Evolutionary conservation across 2,888 invertebrate genomes (phyloP).

Genomic region (Cryptocephalus primarius): DNA sequence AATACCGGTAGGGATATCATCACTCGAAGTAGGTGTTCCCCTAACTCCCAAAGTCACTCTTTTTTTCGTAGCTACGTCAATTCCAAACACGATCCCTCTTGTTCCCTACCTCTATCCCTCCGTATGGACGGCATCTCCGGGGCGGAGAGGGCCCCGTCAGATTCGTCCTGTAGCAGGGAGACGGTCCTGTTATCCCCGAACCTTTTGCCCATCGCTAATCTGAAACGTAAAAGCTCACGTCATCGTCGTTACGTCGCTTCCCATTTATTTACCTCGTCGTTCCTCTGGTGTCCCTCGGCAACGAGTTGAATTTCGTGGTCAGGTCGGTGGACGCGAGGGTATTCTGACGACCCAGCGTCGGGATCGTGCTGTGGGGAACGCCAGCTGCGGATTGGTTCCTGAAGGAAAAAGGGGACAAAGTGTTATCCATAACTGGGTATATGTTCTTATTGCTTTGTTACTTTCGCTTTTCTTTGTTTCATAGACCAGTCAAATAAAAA

Average conservation of each 20-base stretch:
- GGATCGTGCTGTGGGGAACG: constrained; percentile 37
- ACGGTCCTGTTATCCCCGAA: constrained; percentile 44
- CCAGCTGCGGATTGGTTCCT: constrained; percentile 33
- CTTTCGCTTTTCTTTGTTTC: too few species aligned
- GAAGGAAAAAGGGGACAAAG: constrained; percentile 1
- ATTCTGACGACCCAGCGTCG: constrained; percentile 36
- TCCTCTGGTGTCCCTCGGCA: constrained; percentile 57
- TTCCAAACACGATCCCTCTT: too few species aligned
- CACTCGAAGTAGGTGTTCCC: too few species aligned
- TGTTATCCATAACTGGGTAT: too few species aligned
- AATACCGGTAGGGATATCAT: too few species aligned
- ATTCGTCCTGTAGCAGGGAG: constrained; percentile 57
- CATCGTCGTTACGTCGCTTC: background rate
- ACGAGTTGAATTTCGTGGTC: constrained; percentile 59
- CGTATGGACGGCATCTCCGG: constrained; percentile 69
- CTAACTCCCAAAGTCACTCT: too few species aligned
- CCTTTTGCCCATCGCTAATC: constrained; percentile 39
- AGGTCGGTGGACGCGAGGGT: constrained; percentile 45
- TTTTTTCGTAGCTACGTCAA: too few species aligned
- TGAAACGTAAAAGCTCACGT: constrained; percentile 10
- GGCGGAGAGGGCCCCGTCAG: constrained; percentile 69
- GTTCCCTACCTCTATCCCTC: constrained; percentile 46
- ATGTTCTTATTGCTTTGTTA: too few species aligned
- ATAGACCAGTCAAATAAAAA: too few species aligned
- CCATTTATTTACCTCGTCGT: constrained; percentile 41